Percentiles rank a stretch among this genome's conserved stretches.
These are phyloP conservation scores for Xenopus borealis DNA, from an alignment of 2,113 vertebrate species.

Conservation along the genomic window DNA sequence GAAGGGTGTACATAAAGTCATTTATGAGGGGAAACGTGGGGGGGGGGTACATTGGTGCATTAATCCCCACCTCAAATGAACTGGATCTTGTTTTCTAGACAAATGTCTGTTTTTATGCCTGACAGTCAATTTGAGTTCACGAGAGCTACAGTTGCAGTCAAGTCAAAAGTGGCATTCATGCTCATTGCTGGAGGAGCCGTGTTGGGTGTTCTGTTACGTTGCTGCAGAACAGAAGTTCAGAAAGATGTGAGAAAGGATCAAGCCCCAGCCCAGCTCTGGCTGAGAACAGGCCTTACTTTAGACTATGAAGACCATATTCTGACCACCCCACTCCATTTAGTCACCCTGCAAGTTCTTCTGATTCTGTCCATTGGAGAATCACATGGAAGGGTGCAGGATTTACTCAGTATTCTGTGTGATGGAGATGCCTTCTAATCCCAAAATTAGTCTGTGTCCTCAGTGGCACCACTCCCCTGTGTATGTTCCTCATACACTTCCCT, in stretches of 20 bases:
- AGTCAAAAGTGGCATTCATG: not conserved
- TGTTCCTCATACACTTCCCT: slow-evolving; percentile 77
- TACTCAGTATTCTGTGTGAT: not conserved
- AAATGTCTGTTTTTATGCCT: not conserved
- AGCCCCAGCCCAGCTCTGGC: not conserved
- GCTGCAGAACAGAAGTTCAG: not conserved
- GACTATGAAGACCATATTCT: not conserved
- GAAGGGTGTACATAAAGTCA: not conserved
- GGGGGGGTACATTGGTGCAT: too few species aligned
- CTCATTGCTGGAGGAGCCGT: not conserved
- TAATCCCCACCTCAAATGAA: not conserved
- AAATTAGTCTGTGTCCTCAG: slow-evolving; percentile 67
- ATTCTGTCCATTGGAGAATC: not conserved
- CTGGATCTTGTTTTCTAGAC: not conserved
- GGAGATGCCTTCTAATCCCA: too few species aligned
- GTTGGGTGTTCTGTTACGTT: not conserved
- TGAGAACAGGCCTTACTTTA: not conserved
- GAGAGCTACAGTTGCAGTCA: not conserved
- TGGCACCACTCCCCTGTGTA: slow-evolving; percentile 56
- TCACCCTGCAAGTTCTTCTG: not conserved
- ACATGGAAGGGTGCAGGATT: slow-evolving; percentile 19
- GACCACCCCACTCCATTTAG: not conserved
- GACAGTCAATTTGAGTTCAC: not conserved
- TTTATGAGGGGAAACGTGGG: not conserved
- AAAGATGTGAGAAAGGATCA: not conserved